These are phyloP conservation scores for Heliconius himera DNA, from an alignment of 1,140 invertebrate genomes.

Conservation along the genomic window DNA sequence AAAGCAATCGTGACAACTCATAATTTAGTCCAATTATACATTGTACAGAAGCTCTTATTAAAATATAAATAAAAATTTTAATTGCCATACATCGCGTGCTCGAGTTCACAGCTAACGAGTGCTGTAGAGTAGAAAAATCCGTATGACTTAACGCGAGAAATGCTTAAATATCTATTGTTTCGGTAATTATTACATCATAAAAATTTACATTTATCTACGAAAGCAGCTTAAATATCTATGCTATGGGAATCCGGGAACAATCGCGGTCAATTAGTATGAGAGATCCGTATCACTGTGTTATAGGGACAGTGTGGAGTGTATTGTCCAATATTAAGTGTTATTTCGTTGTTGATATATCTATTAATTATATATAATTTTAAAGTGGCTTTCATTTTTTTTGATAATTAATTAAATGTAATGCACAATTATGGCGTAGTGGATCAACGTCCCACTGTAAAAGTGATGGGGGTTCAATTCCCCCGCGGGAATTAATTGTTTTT, in stretches of 20 bases:
- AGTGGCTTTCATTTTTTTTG: neutral
- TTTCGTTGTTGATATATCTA: neutral
- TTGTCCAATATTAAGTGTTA: neutral
- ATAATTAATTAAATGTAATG: too few relatives aligned
- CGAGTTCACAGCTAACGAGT: conserved; percentile 21
- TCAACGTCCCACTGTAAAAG: too few relatives aligned
- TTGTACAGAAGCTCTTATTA: neutral
- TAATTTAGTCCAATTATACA: neutral
- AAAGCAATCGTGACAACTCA: neutral
- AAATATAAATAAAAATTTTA: conserved; percentile 22
- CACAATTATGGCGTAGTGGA: too few relatives aligned
- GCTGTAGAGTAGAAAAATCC: neutral
- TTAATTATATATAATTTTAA: neutral
- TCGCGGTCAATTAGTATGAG: conserved; percentile 21
- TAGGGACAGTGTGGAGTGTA: neutral
- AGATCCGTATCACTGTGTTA: neutral
- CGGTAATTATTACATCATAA: conserved; percentile 38
- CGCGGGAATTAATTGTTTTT: too few relatives aligned
- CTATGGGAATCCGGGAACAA: conserved; percentile 34
- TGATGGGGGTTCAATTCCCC: too few relatives aligned
- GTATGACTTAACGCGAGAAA: conserved; percentile 36
- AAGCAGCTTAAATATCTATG: conserved; percentile 35
- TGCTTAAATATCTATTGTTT: conserved; percentile 29
- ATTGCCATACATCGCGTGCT: conserved; percentile 18
- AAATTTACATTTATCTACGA: conserved; percentile 37